Base-by-base conservation (phyloP, 2,888 invertebrate species). In the Hesperia comma region DNA sequence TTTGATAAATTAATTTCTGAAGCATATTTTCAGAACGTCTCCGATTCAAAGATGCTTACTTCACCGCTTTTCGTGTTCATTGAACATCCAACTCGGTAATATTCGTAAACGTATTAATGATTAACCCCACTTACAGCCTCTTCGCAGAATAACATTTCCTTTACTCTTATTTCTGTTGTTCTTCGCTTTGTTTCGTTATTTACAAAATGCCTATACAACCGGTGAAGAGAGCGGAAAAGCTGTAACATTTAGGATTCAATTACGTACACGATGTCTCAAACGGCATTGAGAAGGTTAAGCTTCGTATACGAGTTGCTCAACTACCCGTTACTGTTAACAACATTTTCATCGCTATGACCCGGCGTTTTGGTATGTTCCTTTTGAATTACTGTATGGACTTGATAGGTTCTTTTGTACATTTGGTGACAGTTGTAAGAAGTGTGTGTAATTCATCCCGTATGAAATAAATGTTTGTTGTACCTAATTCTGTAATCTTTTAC, bases 171-270 rank as follows among this genome's bases (percentile, higher is more conserved):
- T 32, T n/a, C 53, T n/a, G 32, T 53, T 53, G 26, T 32, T 53
- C 53, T 53, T n/a, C 32, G 53, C 10, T 53, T 32, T 32, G 53
- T 53, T 53, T 32, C 32, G 32, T 53, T 53, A 54, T 54, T 33
- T 33, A 54, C 54, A 51, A 54, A 54, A 54, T 54, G 54, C 33
- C 33, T 33, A 54, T 17, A 10, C 15, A 15, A 33, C 54, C 51
- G 51, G 26, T 53, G n/a, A 32, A 54, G 54, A 33, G 54, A 54
- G 54, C 26, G 12, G 51, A 21, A 51, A 51, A 51, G 54, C 54
- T 54, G 54, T 54, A 54, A 54, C 54, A 54, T 54, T 54, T 54
- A 54, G 54, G 54, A 54, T 54, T 54, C 54, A 54, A 54, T 54
- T 54, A 54, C 54, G 33, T 54, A 54, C 33, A 33, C 54, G 54